Evolutionary conservation across 2,113 vertebrate species (phyloP).

Genomic region (Nothocercus julius): DNA sequence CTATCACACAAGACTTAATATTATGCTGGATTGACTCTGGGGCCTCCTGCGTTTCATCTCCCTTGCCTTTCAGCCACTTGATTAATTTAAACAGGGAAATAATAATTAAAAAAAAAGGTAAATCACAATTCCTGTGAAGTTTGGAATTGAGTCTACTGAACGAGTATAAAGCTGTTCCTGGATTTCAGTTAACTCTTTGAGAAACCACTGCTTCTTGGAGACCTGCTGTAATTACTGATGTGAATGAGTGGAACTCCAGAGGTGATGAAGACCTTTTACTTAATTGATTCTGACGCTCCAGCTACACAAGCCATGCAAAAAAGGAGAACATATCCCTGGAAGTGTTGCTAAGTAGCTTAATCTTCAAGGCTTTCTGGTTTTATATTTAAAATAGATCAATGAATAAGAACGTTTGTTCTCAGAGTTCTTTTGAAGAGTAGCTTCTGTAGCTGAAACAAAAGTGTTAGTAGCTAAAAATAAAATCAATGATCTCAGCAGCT

Average conservation of each 20-base stretch:
- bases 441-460: slow-evolving; percentile 27
- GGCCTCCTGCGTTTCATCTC: background rate
- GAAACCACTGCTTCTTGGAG: slow-evolving; percentile 28
- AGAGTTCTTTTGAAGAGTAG: slow-evolving; percentile 17
- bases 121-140: slow-evolving; percentile 53
- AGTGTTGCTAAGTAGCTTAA: slow-evolving; percentile 44
- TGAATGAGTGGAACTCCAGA: slow-evolving; percentile 49
- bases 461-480: slow-evolving; percentile 26
- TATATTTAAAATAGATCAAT: slow-evolving; percentile 17
- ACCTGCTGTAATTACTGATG: slow-evolving; percentile 48
- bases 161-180: slow-evolving; percentile 39
- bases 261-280: slow-evolving; percentile 46
- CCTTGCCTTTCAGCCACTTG: slow-evolving; percentile 6
- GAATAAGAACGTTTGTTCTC: slow-evolving; percentile 33
- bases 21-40: background rate
- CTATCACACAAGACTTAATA: background rate
- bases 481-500: slow-evolving; percentile 10
- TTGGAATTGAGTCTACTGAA: slow-evolving; percentile 55
- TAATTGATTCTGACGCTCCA: slow-evolving; percentile 54
- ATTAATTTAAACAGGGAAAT: slow-evolving; percentile 61
- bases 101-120: slow-evolving; percentile 29
- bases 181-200: slow-evolving; percentile 67
- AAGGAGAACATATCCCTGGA: background rate
- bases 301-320: slow-evolving; percentile 4
- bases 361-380: slow-evolving; percentile 36